These are phyloP conservation scores for Dicaeum eximium DNA, from an alignment of 2,113 vertebrate species.

Conservation along the genomic window DNA sequence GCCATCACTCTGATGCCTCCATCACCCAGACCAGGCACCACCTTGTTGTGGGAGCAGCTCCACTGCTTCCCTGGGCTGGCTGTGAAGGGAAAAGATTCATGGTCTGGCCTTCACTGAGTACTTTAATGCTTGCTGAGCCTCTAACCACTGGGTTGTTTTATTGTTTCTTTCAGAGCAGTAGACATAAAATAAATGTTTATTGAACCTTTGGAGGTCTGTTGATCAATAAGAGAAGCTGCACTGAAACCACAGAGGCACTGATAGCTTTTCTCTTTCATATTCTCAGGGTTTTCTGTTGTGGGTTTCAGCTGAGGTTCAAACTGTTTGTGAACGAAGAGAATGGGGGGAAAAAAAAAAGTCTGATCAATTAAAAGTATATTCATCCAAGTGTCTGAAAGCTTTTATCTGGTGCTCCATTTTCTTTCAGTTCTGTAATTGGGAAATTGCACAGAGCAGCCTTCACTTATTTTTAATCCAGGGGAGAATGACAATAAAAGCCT, in stretches of 20 bases:
- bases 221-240: conserved; percentile 42
- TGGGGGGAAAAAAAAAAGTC: not conserved
- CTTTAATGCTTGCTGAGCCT: conserved; percentile 20
- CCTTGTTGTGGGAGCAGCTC: not conserved
- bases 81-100: not conserved
- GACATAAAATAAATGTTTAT: conserved; percentile 54
- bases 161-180: conserved; percentile 31
- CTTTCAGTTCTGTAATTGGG: not conserved
- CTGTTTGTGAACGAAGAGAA: not conserved
- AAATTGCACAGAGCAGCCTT: not conserved
- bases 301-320: not conserved
- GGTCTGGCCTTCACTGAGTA: not conserved
- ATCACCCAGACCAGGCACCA: not conserved
- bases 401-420: conserved; percentile 19
- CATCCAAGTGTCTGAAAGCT: not conserved
- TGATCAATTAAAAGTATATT: conserved; percentile 29
- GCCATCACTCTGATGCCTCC: not conserved
- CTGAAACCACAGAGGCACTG: conserved; percentile 7
- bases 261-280: conserved; percentile 5
- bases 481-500: not conserved
- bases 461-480: not conserved
- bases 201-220: conserved; percentile 38
- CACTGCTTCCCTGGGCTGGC: not conserved
- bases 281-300: not conserved
- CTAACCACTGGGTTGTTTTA: conserved; percentile 1